Evolutionary conservation across 2,888 invertebrate species (phyloP), one percentile per base, ranked within the genome.

Genomic region (Dryomyza anilis): DNA sequence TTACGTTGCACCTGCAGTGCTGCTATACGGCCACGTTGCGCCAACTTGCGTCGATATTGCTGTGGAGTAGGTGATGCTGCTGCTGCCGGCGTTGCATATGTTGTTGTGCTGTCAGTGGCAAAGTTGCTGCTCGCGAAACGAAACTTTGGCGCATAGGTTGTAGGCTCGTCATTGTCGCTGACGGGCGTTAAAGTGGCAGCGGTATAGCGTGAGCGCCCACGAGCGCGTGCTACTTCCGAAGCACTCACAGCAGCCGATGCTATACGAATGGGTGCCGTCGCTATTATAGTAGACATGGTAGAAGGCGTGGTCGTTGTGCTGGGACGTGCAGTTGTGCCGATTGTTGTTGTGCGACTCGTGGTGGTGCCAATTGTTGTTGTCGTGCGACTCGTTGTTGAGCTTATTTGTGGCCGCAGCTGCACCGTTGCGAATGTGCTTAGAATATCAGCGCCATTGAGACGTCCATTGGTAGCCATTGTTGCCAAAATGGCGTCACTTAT

Each of bases 181-280:
- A 73, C 68, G 56, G 76, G 79, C 1, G 71, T 67, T 7, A 74
- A 75, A 2, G 77, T 78, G 14, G 80, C 78, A 7, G 74, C 76
- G 0, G 83, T 82, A 55, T 80, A 83, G 0, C 83, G 77, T 1
- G 82, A 83, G 2, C 83, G 77, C 1, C 84, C 81, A 25, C 82
- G 73, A 2, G 76, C 69, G 25, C 75, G 75, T 16, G 71, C 76
- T 76, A 0, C 66, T 27, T 3, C 33, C 39, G 1, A 16, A 43
- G 23, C 23, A 45, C 19, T n/a, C 23, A 14, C 10, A 16, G 16
- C 39, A 8, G 30, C 27, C 27, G 43, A 14, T 21, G 71, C 63
- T 29, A 75, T 52, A n/a, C 73, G 73, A 46, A 81, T 71, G 5
- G 77, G 72, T 0, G 75, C 71, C 0, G 78, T 74, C 0, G 73